A percentile compares a stretch with the other conserved stretches of the same genome.
phyloP scores from a whole-genome alignment of 2,888 invertebrate species.

The Zonitis immaculata region DNA sequence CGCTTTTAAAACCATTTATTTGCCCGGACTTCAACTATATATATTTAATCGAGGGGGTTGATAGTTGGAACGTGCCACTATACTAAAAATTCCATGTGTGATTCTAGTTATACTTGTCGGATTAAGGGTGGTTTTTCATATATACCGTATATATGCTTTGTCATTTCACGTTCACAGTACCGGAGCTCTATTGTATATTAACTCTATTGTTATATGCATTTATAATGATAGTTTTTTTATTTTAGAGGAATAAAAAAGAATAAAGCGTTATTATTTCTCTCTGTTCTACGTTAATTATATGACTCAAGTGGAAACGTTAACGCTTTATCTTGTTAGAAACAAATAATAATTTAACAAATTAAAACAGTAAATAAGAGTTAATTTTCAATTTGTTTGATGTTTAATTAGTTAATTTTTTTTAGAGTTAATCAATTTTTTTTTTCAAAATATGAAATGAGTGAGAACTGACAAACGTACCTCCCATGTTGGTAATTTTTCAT shows the following conservation, averaged over 20 bases:
- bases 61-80: constrained; percentile 42
- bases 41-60: constrained; percentile 18
- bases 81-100: constrained; percentile 42
- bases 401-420: too few species aligned
- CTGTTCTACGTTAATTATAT: too few species aligned
- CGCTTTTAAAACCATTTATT: neutral
- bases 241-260: constrained; percentile 18
- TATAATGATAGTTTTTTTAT: constrained; percentile 45
- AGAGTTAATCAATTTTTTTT: too few species aligned
- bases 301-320: neutral
- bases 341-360: constrained; percentile 5
- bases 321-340: neutral
- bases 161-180: constrained; percentile 45
- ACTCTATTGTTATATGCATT: constrained; percentile 39
- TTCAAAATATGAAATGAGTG: neutral
- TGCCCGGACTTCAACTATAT: constrained; percentile 2
- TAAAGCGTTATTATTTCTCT: constrained; percentile 18
- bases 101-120: constrained; percentile 49
- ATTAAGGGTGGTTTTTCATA: constrained; percentile 49
- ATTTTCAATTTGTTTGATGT: constrained; percentile 16
- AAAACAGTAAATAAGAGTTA: constrained; percentile 2
- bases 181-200: constrained; percentile 40
- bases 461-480: constrained; percentile 13
- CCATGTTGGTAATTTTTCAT: constrained; percentile 18
- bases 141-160: constrained; percentile 46